Percentiles rank a stretch among this genome's conserved stretches.
These are phyloP conservation scores for Lepus oiostolus DNA, from an alignment of 2,797 vertebrate genomes.

Conservation along the genomic window DNA sequence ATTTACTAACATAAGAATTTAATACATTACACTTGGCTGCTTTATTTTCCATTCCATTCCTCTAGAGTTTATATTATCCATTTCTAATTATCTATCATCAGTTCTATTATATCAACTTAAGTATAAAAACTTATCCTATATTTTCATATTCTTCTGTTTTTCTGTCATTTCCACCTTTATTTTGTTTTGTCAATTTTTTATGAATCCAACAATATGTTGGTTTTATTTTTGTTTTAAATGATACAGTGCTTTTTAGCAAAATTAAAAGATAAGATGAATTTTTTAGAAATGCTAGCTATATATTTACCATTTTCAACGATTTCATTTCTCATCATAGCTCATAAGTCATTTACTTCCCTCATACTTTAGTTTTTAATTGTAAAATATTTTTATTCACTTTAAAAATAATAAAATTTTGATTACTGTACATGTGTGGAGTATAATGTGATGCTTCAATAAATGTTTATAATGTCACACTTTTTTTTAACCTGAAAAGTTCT, in stretches of 20 bases:
- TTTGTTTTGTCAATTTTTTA: not conserved
- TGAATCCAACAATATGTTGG: not conserved
- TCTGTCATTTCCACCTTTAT: not conserved
- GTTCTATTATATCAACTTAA: not conserved
- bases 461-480: not conserved
- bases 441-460: too few species aligned
- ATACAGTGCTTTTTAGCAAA: not conserved
- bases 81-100: conserved; percentile 24
- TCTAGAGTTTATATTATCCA: not conserved
- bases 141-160: not conserved
- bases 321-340: not conserved
- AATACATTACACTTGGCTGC: not conserved
- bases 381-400: too few species aligned
- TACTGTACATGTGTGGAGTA: too few species aligned
- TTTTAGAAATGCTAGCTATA: not conserved
- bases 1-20: not conserved
- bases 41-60: not conserved
- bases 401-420: too few species aligned
- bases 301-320: not conserved
- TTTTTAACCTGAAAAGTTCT: not conserved
- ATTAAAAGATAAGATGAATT: not conserved
- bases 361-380: not conserved
- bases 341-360: conserved; percentile 10
- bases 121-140: not conserved
- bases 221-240: not conserved